A percentile compares a stretch with the other conserved stretches of the same genome.
These are phyloP conservation scores for Sarcophaga carnaria DNA, from an alignment of 2,888 invertebrate species.

Conservation along the genomic window DNA sequence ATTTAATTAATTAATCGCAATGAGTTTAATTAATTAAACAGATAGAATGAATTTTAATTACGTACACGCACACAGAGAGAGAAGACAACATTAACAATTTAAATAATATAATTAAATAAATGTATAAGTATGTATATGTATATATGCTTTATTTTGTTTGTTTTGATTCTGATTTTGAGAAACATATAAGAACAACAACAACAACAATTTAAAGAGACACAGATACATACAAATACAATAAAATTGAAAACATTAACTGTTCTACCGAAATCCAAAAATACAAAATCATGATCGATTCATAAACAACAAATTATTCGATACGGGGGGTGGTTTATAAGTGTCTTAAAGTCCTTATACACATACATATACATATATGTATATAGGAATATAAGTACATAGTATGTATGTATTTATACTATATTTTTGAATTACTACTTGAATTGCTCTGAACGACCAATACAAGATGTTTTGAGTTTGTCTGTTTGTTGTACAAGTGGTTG, in stretches of 20 bases:
- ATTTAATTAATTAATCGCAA: too few species aligned
- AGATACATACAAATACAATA: neutral
- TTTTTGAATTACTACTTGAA: neutral
- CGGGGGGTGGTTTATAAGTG: too few species aligned
- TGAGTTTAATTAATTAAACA: too few species aligned
- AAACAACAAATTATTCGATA: neutral
- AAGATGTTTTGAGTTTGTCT: conserved; percentile 5
- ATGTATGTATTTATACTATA: neutral
- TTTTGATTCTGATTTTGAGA: too few species aligned
- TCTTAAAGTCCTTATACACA: too few species aligned
- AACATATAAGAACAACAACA: conserved; percentile 14
- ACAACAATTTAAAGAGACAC: conserved; percentile 16
- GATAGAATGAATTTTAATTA: too few species aligned
- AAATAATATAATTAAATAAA: too few species aligned
- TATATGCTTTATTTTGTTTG: too few species aligned
- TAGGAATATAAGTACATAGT: neutral
- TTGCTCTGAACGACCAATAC: neutral
- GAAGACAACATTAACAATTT: too few species aligned
- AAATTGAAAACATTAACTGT: neutral
- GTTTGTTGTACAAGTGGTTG: conserved; percentile 15
- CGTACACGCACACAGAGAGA: too few species aligned
- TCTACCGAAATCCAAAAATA: neutral
- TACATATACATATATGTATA: too few species aligned
- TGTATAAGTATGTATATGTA: too few species aligned
- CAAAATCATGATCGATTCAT: neutral